These are phyloP conservation scores for Patella caerulea DNA, from an alignment of 2,888 invertebrate genomes.

Conservation along the genomic window DNA sequence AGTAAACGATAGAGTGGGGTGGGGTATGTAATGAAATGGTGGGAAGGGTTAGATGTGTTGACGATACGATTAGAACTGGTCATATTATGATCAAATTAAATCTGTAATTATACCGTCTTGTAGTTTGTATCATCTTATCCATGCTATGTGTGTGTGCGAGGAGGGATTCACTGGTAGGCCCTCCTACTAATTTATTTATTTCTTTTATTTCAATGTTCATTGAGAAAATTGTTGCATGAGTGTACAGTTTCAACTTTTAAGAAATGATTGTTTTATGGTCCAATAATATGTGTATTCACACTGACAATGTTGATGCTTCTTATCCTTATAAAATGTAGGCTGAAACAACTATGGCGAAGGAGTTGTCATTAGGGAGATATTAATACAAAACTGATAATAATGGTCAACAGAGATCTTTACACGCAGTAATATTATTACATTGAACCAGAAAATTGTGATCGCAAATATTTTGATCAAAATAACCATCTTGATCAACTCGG, in stretches of 20 bases:
- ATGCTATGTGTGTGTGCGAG: constrained; percentile 12
- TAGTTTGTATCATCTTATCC: constrained; percentile 12
- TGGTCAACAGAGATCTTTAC: neutral
- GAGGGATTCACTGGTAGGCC: constrained; percentile 6
- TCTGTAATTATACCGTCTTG: neutral
- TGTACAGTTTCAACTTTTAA: constrained; percentile 12
- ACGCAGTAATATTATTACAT: too few species aligned
- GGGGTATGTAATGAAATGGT: neutral
- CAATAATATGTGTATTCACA: constrained; percentile 12
- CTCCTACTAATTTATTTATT: constrained; percentile 2
- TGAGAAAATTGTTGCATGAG: constrained; percentile 11
- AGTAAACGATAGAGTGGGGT: constrained; percentile 1
- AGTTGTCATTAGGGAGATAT: constrained; percentile 8
- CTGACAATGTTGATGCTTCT: constrained; percentile 8
- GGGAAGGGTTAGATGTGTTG: neutral
- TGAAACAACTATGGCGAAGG: neutral
- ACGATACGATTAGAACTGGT: too few species aligned
- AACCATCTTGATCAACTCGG: too few species aligned
- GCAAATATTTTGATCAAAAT: too few species aligned
- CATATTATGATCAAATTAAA: constrained; percentile 2
- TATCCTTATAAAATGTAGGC: constrained; percentile 3
- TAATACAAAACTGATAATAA: constrained; percentile 2
- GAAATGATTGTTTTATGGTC: constrained; percentile 13
- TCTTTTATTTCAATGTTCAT: constrained; percentile 6
- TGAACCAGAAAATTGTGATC: too few species aligned